Percentiles rank a stretch among this genome's conserved stretches.
These are phyloP conservation scores for Orius laevigatus DNA, from an alignment of 1,140 invertebrate species.

Conservation along the genomic window DNA sequence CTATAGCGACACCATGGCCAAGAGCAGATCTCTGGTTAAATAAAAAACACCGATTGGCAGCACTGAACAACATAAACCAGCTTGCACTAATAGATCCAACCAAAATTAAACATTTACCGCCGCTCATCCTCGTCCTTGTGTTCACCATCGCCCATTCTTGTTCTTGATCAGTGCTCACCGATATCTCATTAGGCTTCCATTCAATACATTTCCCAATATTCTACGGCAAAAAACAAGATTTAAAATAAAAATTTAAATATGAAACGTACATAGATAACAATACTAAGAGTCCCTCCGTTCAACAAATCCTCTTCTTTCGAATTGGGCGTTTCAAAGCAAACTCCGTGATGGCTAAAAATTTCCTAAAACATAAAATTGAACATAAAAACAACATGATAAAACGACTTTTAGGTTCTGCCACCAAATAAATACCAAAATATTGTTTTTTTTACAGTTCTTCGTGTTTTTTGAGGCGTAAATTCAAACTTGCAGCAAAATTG, in stretches of 20 bases:
- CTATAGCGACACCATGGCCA: neutral
- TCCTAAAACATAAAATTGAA: slow-evolving; percentile 26
- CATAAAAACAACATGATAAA: no score
- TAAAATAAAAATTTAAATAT: slow-evolving; percentile 9
- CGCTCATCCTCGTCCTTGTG: slow-evolving; percentile 38
- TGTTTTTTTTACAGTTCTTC: no score
- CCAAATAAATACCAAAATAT: no score
- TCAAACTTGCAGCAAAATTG: no score
- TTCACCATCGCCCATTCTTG: slow-evolving; percentile 68
- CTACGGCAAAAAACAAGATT: slow-evolving; percentile 22
- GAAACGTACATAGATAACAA: slow-evolving; percentile 31
- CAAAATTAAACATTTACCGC: slow-evolving; percentile 33
- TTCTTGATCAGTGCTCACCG: slow-evolving; percentile 57
- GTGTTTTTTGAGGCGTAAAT: no score
- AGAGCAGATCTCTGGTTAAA: neutral
- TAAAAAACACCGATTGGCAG: neutral
- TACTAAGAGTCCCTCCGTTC: slow-evolving; percentile 29
- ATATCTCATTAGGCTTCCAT: slow-evolving; percentile 59
- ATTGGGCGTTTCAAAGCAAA: slow-evolving; percentile 27
- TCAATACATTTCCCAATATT: slow-evolving; percentile 44
- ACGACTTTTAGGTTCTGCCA: no score
- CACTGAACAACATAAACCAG: neutral
- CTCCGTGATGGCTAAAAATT: slow-evolving; percentile 29
- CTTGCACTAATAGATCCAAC: neutral
- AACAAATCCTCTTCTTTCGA: slow-evolving; percentile 30